Conservation (phyloP, 2,888 invertebrate species). For the Euzetes globulus region DNA sequence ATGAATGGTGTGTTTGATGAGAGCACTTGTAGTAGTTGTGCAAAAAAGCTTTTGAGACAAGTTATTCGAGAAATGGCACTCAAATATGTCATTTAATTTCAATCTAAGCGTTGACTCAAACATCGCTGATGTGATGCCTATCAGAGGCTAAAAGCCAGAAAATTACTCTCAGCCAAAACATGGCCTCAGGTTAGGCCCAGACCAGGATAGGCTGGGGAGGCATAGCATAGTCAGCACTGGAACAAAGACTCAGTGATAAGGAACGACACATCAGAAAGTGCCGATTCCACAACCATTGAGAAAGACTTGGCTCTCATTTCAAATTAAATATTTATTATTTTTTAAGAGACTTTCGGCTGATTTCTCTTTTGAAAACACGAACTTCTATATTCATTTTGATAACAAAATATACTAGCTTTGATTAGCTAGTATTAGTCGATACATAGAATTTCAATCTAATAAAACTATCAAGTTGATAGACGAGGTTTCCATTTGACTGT, state of each 20-base stretch:
- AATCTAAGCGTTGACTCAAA: conserved; percentile 19
- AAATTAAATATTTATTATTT: no score
- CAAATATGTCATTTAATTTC: conserved; percentile 27
- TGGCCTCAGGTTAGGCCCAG: conserved; percentile 15
- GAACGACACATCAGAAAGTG: conserved; percentile 5
- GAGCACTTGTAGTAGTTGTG: conserved; percentile 18
- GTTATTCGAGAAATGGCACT: conserved; percentile 26
- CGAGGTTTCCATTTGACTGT: no score
- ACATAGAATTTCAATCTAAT: no score
- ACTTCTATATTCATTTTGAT: no score
- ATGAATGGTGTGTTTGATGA: conserved; percentile 24
- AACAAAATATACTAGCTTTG: no score
- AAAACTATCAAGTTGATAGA: no score
- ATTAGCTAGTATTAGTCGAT: no score
- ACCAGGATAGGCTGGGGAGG: neutral
- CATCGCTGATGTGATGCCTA: conserved; percentile 25
- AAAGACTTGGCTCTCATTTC: neutral
- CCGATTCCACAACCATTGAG: conserved; percentile 4
- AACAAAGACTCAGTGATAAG: conserved; percentile 13
- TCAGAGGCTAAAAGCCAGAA: conserved; percentile 28
- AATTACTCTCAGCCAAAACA: conserved; percentile 14
- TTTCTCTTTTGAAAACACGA: no score
- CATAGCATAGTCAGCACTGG: neutral
- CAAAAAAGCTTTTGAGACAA: conserved; percentile 8
- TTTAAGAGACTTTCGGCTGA: no score